Evolutionary conservation across 2,113 vertebrate genomes (phyloP).

Genomic region (Neodontobutis hainanensis): DNA sequence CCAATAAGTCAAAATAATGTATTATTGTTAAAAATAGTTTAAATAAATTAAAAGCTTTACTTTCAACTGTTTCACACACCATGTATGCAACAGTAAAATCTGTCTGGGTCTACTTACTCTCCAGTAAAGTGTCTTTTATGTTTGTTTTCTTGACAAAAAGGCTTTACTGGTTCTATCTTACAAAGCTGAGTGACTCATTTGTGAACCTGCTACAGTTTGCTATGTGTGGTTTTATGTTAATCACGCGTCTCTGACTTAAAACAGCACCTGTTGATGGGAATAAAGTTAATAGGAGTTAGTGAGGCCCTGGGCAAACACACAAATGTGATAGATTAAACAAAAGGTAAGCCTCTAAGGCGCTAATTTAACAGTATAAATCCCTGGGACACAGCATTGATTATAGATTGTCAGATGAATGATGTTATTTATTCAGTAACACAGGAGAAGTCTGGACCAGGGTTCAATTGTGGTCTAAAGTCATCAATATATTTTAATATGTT

Average conservation of each 20-base stretch:
- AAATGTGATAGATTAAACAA: not conserved
- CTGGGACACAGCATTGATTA: no score
- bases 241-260: not conserved
- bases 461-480: no score
- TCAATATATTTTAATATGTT: not conserved
- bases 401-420: no score
- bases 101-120: not conserved
- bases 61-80: no score
- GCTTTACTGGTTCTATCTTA: not conserved
- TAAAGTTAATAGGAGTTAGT: not conserved
- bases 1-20: no score
- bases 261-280: not conserved
- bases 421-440: no score
- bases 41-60: no score
- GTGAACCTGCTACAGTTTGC: not conserved
- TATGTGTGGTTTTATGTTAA: not conserved
- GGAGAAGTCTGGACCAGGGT: no score
- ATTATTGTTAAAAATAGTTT: no score
- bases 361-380: no score
- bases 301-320: not conserved
- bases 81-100: no score
- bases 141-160: not conserved
- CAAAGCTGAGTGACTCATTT: not conserved
- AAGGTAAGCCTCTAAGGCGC: no score
- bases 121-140: not conserved